Evolutionary conservation across 2,113 vertebrate species (phyloP).

Genomic region (Kobus ellipsiprymnus): DNA sequence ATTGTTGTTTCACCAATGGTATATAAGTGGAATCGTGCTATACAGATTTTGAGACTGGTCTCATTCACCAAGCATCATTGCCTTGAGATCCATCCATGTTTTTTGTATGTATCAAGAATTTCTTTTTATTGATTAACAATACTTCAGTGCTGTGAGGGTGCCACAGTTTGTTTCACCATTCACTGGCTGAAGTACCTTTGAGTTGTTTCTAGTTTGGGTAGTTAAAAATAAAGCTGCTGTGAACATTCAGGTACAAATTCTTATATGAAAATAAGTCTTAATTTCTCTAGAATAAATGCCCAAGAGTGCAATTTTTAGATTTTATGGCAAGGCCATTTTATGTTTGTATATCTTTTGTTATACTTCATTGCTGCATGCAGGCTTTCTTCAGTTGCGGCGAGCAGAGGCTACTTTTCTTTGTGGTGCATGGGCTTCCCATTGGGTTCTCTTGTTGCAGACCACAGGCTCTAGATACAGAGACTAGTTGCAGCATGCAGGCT

Average conservation of each 20-base stretch:
- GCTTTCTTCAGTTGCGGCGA: not conserved
- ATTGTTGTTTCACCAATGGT: constrained; percentile 18
- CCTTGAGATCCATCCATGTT: not conserved
- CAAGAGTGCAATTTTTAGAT: constrained; percentile 17
- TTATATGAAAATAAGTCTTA: constrained; percentile 38
- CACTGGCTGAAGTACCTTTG: constrained; percentile 12
- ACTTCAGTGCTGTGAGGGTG: not conserved
- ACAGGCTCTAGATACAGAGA: not conserved
- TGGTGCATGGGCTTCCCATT: not conserved
- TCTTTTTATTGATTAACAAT: constrained; percentile 4
- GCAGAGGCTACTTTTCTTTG: not conserved
- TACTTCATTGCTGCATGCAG: not conserved
- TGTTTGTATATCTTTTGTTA: not conserved
- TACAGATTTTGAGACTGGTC: not conserved
- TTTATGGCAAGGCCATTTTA: constrained; percentile 21
- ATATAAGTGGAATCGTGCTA: not conserved
- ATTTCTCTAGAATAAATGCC: constrained; percentile 39
- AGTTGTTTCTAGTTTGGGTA: constrained; percentile 19
- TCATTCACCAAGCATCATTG: not conserved
- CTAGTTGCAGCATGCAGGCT: not conserved
- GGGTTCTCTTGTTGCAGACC: not conserved
- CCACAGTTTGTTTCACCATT: constrained; percentile 5
- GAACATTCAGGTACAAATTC: constrained; percentile 17
- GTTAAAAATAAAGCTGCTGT: constrained; percentile 44
- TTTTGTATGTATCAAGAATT: not conserved